Percentiles rank a stretch among this genome's conserved stretches.
Evolutionary conservation across 92 coral and sea anemone species (phyloP).

Genomic region (Epizoanthus scotinus): DNA sequence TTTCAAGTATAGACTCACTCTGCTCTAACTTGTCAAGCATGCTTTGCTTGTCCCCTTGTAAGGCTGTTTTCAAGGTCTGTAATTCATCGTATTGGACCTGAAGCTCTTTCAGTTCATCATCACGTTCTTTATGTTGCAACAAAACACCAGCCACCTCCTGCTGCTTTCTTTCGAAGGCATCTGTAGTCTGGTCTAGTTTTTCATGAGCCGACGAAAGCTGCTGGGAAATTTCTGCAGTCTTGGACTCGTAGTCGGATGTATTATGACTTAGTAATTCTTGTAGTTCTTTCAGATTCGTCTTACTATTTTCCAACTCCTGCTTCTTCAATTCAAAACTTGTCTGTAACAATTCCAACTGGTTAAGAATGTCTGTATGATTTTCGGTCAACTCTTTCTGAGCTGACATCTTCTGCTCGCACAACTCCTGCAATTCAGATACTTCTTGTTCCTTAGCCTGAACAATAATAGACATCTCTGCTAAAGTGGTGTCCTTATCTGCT

Average conservation of each 20-base stretch:
- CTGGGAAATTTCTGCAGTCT: slow-evolving; percentile 20
- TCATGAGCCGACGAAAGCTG: slow-evolving; percentile 41
- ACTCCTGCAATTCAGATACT: background rate
- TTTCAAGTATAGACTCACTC: slow-evolving; percentile 44
- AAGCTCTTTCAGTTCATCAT: slow-evolving; percentile 47
- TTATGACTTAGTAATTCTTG: slow-evolving; percentile 21
- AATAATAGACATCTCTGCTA: slow-evolving; percentile 7
- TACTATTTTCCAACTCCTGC: background rate
- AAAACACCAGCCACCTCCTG: slow-evolving; percentile 42
- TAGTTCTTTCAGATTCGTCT: slow-evolving; percentile 21
- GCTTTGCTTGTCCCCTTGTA: slow-evolving; percentile 38
- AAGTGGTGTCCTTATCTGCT: slow-evolving; percentile 12
- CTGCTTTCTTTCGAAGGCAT: slow-evolving; percentile 32
- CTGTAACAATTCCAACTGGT: slow-evolving; percentile 16
- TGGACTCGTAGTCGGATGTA: slow-evolving; percentile 19
- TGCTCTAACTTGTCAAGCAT: slow-evolving; percentile 41
- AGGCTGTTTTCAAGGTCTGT: slow-evolving; percentile 19
- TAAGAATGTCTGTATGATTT: background rate
- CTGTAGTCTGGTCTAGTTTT: slow-evolving; percentile 36
- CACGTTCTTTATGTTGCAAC: slow-evolving; percentile 29
- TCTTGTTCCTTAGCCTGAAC: slow-evolving; percentile 9
- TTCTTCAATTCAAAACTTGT: slow-evolving; percentile 16
- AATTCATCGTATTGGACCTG: slow-evolving; percentile 49
- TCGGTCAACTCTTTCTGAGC: background rate
- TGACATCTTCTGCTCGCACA: background rate